Evolutionary conservation across 2,797 vertebrate species (phyloP), one percentile per base, ranked within the genome.

Genomic region (Bradypus variegatus): DNA sequence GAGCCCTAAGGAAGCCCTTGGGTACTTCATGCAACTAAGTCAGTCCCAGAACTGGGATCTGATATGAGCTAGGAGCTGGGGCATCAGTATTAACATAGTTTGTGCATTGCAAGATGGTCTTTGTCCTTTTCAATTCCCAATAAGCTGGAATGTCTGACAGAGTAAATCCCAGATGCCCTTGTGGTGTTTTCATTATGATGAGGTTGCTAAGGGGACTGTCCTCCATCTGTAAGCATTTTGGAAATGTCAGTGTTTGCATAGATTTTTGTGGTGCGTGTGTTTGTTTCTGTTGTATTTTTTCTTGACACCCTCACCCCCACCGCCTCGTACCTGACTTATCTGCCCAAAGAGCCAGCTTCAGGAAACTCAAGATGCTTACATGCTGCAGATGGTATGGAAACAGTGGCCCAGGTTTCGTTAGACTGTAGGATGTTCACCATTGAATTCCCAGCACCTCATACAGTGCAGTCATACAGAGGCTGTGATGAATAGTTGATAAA

Each of bases 201-300:
- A 18, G 69, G 82, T 80, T 86, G 88, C 90, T 91, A 89, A 89
- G 85, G 55, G 67, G 50, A 73, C 84, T 64, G 12, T 72, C 48
- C n/a, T 93, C 82, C 75, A 75, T 38, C 73, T 90, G 21, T 55
- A 84, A 90, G 79, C 83, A 88, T 87, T 93, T 94, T 82, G 83
- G 93, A 91, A 95, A 89, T 38, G 64, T 21, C 65, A 86, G 53
- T 48, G 50, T 81, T 88, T 29, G 73, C n/a, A 58, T 21, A 36
- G 73, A n/a, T 62, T 85, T 58, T 64, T 75, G 50, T 25, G 48
- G 9, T 33, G 25, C 53, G 29, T 91, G 41, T 88, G 36, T 58
- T 84, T 87, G 64, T 77, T 53, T 78, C 89, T 85, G 14, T 70
- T 64, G 38, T 77, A 55, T 94, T 91, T 81, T 60, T 70, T 88